A percentile compares a stretch with the other conserved stretches of the same genome.
phyloP scores from a whole-genome alignment of 2,888 invertebrate species.

The Luffia ferchaultella region DNA sequence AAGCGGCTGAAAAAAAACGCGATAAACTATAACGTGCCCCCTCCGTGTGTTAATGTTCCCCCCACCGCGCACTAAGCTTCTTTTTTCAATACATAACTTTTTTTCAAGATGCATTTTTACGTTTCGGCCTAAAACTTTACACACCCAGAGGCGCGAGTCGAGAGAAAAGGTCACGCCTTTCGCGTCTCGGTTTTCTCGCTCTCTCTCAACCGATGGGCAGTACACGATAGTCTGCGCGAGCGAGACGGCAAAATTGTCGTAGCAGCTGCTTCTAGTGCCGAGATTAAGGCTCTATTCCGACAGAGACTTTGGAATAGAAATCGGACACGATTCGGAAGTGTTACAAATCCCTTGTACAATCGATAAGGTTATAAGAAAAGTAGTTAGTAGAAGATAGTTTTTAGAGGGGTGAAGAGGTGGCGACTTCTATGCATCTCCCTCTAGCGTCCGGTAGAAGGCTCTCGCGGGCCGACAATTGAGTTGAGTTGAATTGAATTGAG shows the following conservation, averaged over 20 bases:
- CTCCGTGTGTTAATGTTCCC: constrained; percentile 56
- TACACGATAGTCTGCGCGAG: constrained; percentile 58
- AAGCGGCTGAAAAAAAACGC: constrained; percentile 41
- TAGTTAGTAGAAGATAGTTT: neutral
- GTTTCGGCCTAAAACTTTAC: constrained; percentile 66
- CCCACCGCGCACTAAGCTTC: constrained; percentile 63
- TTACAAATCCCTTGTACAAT: neutral
- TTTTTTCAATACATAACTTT: constrained; percentile 68
- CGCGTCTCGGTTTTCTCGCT: constrained; percentile 44
- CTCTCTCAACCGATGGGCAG: constrained; percentile 27
- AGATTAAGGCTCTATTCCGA: constrained; percentile 58
- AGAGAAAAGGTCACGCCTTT: constrained; percentile 54
- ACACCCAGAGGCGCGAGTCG: constrained; percentile 53
- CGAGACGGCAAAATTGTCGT: constrained; percentile 41
- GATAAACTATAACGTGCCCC: constrained; percentile 57
- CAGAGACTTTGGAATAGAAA: constrained; percentile 20
- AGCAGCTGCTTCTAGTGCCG: constrained; percentile 52
- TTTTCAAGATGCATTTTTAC: constrained; percentile 68
- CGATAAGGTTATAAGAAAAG: neutral
- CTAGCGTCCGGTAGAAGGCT: constrained; percentile 62
- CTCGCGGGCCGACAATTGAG: constrained; percentile 64
- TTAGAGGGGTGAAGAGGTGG: neutral
- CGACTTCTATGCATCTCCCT: constrained; percentile 43
- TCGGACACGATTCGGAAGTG: neutral
- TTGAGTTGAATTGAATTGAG: constrained; percentile 67